Evolutionary conservation across 2,888 invertebrate genomes (phyloP).

Genomic region (Hymenopus coronatus): DNA sequence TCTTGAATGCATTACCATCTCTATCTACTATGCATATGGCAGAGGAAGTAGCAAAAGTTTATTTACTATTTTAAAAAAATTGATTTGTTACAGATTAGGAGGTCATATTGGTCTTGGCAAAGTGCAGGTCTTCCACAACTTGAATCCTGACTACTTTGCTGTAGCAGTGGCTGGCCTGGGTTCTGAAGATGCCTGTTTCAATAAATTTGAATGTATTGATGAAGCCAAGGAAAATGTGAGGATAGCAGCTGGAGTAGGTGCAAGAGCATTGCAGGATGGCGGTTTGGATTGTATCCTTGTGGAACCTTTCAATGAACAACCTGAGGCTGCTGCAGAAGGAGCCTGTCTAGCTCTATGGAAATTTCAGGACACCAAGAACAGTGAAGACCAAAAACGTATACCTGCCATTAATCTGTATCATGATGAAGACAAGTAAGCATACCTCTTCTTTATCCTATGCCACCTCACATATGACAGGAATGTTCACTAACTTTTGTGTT

Average conservation of each 20-base stretch:
- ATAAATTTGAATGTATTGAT: slow-evolving; percentile 45
- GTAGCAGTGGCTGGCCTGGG: slow-evolving; percentile 47
- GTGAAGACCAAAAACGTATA: slow-evolving; percentile 46
- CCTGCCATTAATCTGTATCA: slow-evolving; percentile 45
- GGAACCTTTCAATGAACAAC: not conserved
- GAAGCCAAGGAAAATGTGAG: slow-evolving; percentile 47
- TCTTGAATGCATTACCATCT: too few relatives aligned
- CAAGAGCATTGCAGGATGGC: slow-evolving; percentile 34
- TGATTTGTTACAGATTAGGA: not conserved
- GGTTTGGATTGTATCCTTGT: not conserved
- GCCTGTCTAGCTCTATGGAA: slow-evolving; percentile 42
- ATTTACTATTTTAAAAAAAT: too few relatives aligned
- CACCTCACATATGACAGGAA: not conserved
- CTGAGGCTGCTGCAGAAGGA: slow-evolving; percentile 50
- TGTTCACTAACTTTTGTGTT: not conserved
- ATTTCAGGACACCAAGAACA: slow-evolving; percentile 48
- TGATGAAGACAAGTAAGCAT: slow-evolving; percentile 13
- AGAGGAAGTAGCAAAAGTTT: too few relatives aligned
- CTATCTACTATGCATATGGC: too few relatives aligned
- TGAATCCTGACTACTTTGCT: slow-evolving; percentile 51
- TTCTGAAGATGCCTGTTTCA: slow-evolving; percentile 39
- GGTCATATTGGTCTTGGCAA: slow-evolving; percentile 25
- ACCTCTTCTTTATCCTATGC: not conserved
- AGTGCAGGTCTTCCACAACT: slow-evolving; percentile 34
- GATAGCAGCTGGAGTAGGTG: slow-evolving; percentile 49